Base-by-base conservation (phyloP, 2,113 vertebrate genomes). In the Ammodytes dubius region DNA sequence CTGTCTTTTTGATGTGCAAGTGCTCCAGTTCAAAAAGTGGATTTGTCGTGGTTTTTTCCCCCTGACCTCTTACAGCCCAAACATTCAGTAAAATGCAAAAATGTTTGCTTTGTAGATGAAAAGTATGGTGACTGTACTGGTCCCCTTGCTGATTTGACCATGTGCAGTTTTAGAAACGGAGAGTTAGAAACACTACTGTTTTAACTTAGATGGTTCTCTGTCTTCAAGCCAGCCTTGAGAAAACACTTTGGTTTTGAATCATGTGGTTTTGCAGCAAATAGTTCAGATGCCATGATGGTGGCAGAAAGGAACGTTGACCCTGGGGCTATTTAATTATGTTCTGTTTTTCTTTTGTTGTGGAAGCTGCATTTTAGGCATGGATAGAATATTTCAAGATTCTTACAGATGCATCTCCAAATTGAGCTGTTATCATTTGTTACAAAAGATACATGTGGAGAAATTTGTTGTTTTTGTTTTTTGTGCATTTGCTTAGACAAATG, bases 261-360 rank as follows among this genome's bases (percentile, higher is more conserved):
- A 58, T 86, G 89, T 89, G 87, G 89, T 86, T 90, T 83, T 77
- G 35, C 85, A 70, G 61, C 59, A 81, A 83, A 87, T 89, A 65
- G 42, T 79, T 92, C 47, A 74, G 64, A 91, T 83, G 47, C 74
- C 74, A 63, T 40, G 9, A 52, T 43, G 70, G 6, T 66, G 57
- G 68, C 37, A 68, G 43, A 73, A 54, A 46, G 78, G 53, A 54
- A 39, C 15, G 17, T 68, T 65, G 39, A 43, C 42, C 50, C 0
- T 0, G 43, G 17, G 2, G 13, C 49, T 54, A 8, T 82, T 72
- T 58, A 0, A 59, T 64, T 74, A 54, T 5, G 54, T 42, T 58
- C 54, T 54, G 14, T 46, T 52, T 77, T 43, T 60, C 47, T 54
- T 27, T 54, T 82, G 74, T 73, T 37, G 17, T 63, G 45, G 27